Evolutionary conservation across 2,113 vertebrate genomes (phyloP).

Genomic region (Siniperca chuatsi): DNA sequence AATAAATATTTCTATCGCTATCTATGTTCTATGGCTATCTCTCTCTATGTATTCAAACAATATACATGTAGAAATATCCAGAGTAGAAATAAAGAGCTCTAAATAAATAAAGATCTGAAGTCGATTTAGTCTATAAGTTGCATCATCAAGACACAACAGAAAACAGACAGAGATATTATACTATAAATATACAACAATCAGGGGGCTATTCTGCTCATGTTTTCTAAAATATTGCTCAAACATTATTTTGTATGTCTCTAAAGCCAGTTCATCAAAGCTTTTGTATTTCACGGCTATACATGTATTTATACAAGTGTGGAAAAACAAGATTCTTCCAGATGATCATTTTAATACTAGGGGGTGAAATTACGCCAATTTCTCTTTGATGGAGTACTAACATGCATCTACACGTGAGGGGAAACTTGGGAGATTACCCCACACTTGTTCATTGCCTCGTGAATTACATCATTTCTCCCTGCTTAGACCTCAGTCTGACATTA

Average conservation of each 20-base stretch:
- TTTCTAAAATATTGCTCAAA: background rate
- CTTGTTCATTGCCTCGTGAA: background rate
- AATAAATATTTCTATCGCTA: background rate
- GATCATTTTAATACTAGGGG: background rate
- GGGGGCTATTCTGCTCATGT: background rate
- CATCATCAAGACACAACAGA: background rate
- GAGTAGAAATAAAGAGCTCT: background rate
- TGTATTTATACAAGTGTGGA: background rate
- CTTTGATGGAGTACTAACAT: background rate
- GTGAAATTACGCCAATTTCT: background rate
- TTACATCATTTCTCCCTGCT: slow-evolving; percentile 40
- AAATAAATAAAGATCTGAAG: background rate
- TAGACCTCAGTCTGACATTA: slow-evolving; percentile 55
- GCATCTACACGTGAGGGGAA: background rate
- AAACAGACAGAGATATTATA: background rate
- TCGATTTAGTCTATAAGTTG: background rate
- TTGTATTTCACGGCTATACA: background rate
- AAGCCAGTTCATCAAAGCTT: background rate
- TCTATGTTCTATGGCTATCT: background rate
- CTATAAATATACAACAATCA: background rate
- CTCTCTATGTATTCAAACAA: background rate
- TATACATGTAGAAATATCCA: background rate
- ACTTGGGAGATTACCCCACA: slow-evolving; percentile 19
- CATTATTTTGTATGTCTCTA: background rate
- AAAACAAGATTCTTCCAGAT: background rate